A percentile compares a stretch with the other conserved stretches of the same genome.
Evolutionary conservation across 2,888 invertebrate genomes (phyloP).

Genomic region (Gryllus longicercus): DNA sequence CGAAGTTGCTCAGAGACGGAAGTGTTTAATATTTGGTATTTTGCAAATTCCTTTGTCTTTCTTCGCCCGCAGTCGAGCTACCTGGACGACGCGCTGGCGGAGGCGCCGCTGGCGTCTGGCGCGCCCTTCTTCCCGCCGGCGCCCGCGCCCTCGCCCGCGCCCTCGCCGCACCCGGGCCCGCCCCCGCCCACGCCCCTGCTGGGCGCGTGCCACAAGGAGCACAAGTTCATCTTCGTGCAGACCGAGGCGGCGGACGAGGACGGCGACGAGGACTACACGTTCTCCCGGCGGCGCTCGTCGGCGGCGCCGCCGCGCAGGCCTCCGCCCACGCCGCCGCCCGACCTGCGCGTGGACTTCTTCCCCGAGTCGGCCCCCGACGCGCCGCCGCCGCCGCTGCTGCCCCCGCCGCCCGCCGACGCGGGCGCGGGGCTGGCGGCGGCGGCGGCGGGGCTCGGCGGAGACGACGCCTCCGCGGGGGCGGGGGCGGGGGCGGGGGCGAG

Average conservation of each 20-base stretch:
- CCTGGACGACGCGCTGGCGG: slow-evolving; percentile 25
- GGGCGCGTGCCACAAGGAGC: slow-evolving; percentile 48
- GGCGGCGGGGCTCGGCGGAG: background rate
- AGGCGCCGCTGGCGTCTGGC: slow-evolving; percentile 18
- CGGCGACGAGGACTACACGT: slow-evolving; percentile 48
- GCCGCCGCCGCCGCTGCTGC: slow-evolving; percentile 37
- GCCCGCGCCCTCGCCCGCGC: slow-evolving; percentile 36
- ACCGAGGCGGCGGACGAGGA: slow-evolving; percentile 46
- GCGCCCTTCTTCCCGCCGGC: slow-evolving; percentile 42
- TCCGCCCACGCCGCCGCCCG: slow-evolving; percentile 51
- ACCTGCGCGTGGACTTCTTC: slow-evolving; percentile 61
- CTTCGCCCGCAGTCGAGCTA: slow-evolving; percentile 3
- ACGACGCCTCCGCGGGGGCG: slow-evolving; percentile 21
- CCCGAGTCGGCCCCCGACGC: slow-evolving; percentile 48
- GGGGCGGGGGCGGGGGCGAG: slow-evolving; percentile 25
- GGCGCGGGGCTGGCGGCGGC: slow-evolving; percentile 42
- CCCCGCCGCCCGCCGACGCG: slow-evolving; percentile 44
- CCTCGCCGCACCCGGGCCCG: slow-evolving; percentile 24
- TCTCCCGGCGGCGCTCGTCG: slow-evolving; percentile 47
- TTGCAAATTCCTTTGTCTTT: no score
- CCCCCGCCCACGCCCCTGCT: slow-evolving; percentile 51
- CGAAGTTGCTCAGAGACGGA: no score
- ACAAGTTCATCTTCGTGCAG: slow-evolving; percentile 38
- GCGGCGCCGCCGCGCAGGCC: slow-evolving; percentile 45
- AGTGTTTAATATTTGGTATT: no score